These are phyloP conservation scores for Enteromius thamalakanensis DNA, from an alignment of 2,797 vertebrate species.

Conservation along the genomic window DNA sequence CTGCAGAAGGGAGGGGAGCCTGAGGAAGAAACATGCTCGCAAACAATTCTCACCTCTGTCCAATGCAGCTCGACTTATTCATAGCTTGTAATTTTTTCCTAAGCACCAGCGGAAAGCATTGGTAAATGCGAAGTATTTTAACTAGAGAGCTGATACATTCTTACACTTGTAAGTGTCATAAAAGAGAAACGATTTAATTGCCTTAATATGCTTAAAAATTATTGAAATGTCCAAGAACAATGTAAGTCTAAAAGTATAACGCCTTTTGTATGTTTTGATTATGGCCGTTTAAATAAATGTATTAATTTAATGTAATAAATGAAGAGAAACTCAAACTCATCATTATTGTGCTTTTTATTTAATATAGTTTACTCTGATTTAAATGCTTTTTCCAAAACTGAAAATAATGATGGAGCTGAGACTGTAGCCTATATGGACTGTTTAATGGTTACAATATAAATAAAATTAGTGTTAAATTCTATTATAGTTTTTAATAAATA, in stretches of 20 bases:
- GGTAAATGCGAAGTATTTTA: conserved; percentile 6
- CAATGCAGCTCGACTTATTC: conserved; percentile 51
- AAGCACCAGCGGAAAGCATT: background rate
- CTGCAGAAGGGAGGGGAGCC: conserved; percentile 69
- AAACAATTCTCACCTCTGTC: conserved; percentile 69
- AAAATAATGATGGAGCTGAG: background rate
- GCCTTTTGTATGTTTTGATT: background rate
- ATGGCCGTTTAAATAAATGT: background rate
- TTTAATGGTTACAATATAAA: background rate
- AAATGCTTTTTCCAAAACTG: background rate
- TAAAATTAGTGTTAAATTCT: background rate
- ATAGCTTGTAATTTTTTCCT: conserved; percentile 19
- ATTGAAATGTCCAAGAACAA: background rate
- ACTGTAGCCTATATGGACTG: background rate
- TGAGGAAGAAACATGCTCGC: conserved; percentile 64
- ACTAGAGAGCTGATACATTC: background rate
- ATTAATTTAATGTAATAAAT: background rate
- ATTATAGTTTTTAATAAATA: background rate
- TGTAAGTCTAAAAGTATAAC: background rate
- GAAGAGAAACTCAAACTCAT: background rate
- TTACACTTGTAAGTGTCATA: background rate
- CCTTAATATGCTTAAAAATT: background rate
- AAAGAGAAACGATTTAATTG: background rate
- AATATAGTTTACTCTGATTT: background rate
- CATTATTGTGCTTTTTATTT: background rate